phyloP scores from a whole-genome alignment of 2,888 invertebrate species.

The Cephus nigrinus region DNA sequence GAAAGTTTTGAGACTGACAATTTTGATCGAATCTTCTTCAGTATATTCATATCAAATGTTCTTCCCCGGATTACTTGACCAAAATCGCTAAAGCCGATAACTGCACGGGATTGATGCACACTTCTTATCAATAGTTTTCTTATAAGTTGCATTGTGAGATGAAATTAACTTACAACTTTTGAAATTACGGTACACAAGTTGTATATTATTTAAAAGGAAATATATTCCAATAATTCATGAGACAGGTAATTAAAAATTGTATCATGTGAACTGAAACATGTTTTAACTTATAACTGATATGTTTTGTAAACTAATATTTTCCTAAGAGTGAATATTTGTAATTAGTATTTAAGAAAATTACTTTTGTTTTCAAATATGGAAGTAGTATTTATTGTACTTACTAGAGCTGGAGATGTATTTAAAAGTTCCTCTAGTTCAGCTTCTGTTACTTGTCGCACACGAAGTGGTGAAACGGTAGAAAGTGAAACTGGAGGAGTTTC shows the following conservation, averaged over 20 bases:
- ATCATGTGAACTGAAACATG: background rate
- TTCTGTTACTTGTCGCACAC: constrained; percentile 46
- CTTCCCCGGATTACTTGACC: background rate
- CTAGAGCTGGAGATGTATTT: constrained; percentile 53
- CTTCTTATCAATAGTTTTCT: background rate
- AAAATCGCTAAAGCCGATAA: background rate
- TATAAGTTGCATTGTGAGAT: background rate
- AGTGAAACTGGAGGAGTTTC: constrained; percentile 36
- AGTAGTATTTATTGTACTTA: constrained; percentile 29
- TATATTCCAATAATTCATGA: background rate
- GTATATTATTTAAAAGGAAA: background rate
- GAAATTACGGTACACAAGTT: background rate
- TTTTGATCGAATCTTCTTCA: background rate
- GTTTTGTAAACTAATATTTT: too few relatives aligned
- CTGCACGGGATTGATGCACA: background rate
- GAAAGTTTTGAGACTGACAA: background rate
- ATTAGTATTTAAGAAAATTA: background rate
- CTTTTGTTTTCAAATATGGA: background rate
- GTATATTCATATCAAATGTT: background rate
- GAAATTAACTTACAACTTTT: background rate
- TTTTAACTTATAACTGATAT: background rate
- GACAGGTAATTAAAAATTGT: background rate
- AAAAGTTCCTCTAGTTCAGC: constrained; percentile 56
- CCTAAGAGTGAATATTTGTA: too few relatives aligned
- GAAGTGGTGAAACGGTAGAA: constrained; percentile 27